Evolutionary conservation across 2,113 vertebrate species (phyloP).

Genomic region (Channa maculata): DNA sequence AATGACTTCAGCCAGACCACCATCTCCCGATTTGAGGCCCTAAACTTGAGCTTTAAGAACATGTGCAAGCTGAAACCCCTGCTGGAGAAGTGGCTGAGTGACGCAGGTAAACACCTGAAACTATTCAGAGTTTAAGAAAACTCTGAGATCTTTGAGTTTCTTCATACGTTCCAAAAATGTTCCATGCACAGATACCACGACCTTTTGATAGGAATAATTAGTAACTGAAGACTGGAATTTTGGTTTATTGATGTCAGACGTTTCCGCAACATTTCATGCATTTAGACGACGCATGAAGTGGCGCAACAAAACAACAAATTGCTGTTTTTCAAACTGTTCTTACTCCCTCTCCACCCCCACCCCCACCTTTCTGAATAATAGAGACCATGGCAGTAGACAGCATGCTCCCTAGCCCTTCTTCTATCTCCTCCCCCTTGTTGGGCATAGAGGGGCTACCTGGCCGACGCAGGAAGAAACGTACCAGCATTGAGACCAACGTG

Average conservation of each 20-base stretch:
- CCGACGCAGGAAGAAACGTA: conserved; percentile 93
- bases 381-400: conserved; percentile 94
- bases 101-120: conserved; percentile 83
- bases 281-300: too few relatives aligned
- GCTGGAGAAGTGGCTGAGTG: conserved; percentile 93
- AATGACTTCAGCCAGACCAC: conserved; percentile 96
- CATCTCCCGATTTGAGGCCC: conserved; percentile 93
- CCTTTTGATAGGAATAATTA: too few relatives aligned
- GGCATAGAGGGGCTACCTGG: conserved; percentile 90
- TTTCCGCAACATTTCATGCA: too few relatives aligned
- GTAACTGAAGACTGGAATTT: too few relatives aligned
- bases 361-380: conserved; percentile 44
- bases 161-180: too few relatives aligned
- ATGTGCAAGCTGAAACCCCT: conserved; percentile 96
- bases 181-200: too few relatives aligned
- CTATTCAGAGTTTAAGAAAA: background rate
- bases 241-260: too few relatives aligned
- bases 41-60: conserved; percentile 96
- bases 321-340: too few relatives aligned
- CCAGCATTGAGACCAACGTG: conserved; percentile 95
- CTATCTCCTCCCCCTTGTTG: conserved; percentile 87
- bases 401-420: conserved; percentile 91
- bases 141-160: too few relatives aligned
- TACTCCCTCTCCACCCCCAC: too few relatives aligned
- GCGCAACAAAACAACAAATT: too few relatives aligned